These are phyloP conservation scores for Tetanocera ferruginea DNA, from an alignment of 2,888 invertebrate genomes.

Conservation along the genomic window DNA sequence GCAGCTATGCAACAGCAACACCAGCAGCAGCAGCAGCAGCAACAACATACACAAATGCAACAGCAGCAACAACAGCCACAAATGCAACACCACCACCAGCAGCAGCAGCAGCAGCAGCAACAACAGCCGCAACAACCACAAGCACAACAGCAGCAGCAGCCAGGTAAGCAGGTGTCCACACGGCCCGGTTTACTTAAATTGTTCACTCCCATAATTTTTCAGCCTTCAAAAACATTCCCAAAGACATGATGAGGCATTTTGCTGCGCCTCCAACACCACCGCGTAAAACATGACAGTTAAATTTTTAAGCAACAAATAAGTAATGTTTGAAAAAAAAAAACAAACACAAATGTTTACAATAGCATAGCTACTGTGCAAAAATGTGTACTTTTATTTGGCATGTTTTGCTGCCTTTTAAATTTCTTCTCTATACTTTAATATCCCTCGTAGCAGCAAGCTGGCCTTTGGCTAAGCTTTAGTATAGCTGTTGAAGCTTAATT, in stretches of 20 bases:
- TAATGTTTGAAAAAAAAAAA: constrained; percentile 10
- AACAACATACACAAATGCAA: not conserved
- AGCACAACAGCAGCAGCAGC: constrained; percentile 50
- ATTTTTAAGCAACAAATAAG: constrained; percentile 57
- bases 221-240: constrained; percentile 71
- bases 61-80: constrained; percentile 25
- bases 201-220: constrained; percentile 69
- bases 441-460: too few relatives aligned
- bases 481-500: too few relatives aligned
- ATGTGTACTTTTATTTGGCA: constrained; percentile 1
- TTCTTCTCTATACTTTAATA: too few relatives aligned
- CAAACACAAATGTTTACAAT: constrained; percentile 28
- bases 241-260: constrained; percentile 67
- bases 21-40: constrained; percentile 24
- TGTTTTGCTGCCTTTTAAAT: too few relatives aligned
- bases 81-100: constrained; percentile 34
- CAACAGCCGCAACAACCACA: constrained; percentile 50
- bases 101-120: constrained; percentile 44
- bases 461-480: too few relatives aligned
- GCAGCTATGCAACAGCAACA: constrained; percentile 29
- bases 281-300: constrained; percentile 70
- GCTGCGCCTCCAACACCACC: constrained; percentile 67
- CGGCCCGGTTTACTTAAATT: constrained; percentile 67
- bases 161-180: constrained; percentile 64
- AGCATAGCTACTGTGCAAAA: constrained; percentile 45